Conservation (phyloP, 2,797 vertebrate genomes). For the Phylloscopus collybita region DNA sequence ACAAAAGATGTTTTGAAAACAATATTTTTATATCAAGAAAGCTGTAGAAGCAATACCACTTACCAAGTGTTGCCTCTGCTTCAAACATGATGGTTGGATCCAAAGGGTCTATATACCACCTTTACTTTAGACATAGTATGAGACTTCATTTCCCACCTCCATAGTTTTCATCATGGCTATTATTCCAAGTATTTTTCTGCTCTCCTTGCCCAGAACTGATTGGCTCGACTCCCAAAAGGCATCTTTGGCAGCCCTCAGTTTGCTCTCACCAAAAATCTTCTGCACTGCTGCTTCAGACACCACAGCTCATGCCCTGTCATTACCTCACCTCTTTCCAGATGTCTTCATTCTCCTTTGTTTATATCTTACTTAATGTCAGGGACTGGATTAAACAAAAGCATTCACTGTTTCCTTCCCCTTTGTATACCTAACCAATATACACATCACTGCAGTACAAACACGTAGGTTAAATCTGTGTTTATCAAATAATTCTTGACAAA, state of each 20-base stretch:
- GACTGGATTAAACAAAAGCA: neutral
- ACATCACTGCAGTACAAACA: neutral
- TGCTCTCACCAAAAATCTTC: neutral
- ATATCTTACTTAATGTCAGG: neutral
- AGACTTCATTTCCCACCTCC: neutral
- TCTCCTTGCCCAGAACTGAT: neutral
- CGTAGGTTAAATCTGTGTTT: neutral
- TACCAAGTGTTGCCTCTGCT: neutral
- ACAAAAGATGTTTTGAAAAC: neutral
- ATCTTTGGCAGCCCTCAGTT: neutral
- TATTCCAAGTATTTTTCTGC: neutral
- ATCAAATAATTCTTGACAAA: neutral
- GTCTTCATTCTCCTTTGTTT: neutral
- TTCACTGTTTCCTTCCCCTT: neutral
- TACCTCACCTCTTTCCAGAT: neutral
- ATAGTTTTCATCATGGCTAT: neutral
- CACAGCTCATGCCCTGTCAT: neutral
- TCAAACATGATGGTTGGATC: neutral
- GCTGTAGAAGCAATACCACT: neutral
- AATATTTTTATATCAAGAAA: neutral
- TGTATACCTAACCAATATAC: neutral
- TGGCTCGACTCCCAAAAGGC: neutral
- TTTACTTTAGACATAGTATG: neutral
- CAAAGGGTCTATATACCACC: neutral
- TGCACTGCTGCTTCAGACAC: neutral